Percentiles rank a stretch among this genome's conserved stretches.
Conservation (phyloP, 2,888 invertebrate species). For the Parasteatoda lunata region DNA sequence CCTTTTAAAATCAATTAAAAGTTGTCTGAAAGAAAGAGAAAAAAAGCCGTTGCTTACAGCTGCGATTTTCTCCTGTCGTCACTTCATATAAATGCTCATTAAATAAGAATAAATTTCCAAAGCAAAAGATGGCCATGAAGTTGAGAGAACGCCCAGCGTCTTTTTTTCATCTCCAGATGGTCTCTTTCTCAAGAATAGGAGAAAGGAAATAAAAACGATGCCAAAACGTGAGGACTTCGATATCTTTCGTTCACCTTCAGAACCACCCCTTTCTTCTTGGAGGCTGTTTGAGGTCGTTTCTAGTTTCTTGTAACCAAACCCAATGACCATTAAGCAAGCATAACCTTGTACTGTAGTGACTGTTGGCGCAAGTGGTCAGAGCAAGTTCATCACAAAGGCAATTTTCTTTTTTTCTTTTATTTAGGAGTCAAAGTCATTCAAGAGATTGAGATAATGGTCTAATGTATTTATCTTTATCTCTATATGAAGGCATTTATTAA, state of each 20-base stretch:
- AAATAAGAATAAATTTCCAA: conserved; percentile 39
- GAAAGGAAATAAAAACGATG: conserved; percentile 19
- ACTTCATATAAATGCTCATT: conserved; percentile 20
- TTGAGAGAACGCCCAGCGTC: conserved; percentile 24
- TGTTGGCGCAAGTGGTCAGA: conserved; percentile 41
- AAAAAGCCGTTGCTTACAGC: conserved; percentile 21
- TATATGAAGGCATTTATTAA: neutral
- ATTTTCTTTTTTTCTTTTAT: neutral
- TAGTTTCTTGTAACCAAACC: conserved; percentile 46
- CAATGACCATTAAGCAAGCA: conserved; percentile 48
- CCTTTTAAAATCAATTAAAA: conserved; percentile 30
- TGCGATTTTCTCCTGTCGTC: conserved; percentile 6
- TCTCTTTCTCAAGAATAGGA: conserved; percentile 29
- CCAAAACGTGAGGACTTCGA: conserved; percentile 34
- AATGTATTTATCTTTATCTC: neutral
- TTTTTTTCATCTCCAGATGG: conserved; percentile 50
- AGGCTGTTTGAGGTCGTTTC: conserved; percentile 43
- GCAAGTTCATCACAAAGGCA: conserved; percentile 13
- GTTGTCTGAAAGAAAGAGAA: conserved; percentile 7
- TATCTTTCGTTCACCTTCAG: conserved; percentile 23
- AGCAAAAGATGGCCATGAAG: conserved; percentile 20
- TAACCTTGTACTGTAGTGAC: conserved; percentile 17
- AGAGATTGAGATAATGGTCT: neutral
- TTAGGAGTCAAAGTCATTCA: neutral
- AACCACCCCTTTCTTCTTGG: conserved; percentile 7